Percentiles rank a stretch among this genome's conserved stretches.
Conservation (phyloP, 2,888 invertebrate species). For the Bibio marci region DNA sequence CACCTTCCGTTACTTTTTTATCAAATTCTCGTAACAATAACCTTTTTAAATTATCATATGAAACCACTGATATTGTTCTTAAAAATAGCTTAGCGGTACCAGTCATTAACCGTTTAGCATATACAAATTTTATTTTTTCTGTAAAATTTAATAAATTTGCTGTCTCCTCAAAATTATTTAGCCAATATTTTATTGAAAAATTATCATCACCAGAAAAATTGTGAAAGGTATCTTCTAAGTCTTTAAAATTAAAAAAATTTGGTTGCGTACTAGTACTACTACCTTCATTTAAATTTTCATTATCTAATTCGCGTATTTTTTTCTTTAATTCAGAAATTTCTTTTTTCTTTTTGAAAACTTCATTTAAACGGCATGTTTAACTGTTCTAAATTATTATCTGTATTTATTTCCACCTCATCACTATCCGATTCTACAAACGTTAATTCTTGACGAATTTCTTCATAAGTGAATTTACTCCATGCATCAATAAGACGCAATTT, state of each 20-base stretch:
- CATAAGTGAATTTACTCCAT: too few species aligned
- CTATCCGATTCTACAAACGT: too few species aligned
- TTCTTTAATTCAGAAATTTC: too few species aligned
- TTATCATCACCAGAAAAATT: not conserved
- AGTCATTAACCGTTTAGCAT: not conserved
- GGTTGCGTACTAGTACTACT: not conserved
- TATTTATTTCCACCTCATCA: too few species aligned
- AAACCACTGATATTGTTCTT: not conserved
- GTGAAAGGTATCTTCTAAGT: not conserved
- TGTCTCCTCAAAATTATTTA: not conserved
- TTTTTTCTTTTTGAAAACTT: too few species aligned
- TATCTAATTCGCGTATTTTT: too few species aligned
- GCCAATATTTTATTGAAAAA: not conserved
- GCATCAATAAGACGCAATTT: too few species aligned
- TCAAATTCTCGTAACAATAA: slow-evolving; percentile 13
- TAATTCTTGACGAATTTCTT: too few species aligned
- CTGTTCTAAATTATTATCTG: too few species aligned
- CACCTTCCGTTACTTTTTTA: slow-evolving; percentile 6
- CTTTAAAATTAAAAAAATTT: not conserved
- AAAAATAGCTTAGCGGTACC: not conserved
- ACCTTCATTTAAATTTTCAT: too few species aligned
- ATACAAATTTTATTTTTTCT: not conserved
- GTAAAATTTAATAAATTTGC: not conserved
- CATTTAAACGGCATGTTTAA: too few species aligned
- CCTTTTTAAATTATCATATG: slow-evolving; percentile 9